Base-by-base conservation (phyloP, 2,113 vertebrate species). In the Anarhynchus alexandrinus region DNA sequence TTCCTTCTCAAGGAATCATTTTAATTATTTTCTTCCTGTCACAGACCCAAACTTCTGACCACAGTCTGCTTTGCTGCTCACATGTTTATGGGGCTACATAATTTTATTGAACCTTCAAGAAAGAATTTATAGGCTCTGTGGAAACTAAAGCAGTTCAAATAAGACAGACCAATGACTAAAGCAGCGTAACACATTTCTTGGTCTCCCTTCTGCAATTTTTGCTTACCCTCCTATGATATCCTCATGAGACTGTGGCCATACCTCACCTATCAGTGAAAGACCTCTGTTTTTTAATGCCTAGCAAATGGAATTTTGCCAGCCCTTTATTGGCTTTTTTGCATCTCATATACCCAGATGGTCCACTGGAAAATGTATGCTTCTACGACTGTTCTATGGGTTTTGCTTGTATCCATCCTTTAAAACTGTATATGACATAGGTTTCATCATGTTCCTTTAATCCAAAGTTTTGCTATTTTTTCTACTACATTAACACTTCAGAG, bases 21-120 rank as follows among this genome's bases (percentile, higher is more conserved):
- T 88, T 58, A 88, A 94, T 94, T 96, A 91, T 95, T 96, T 95
- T 94, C 91, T 86, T 94, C 86, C 72, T 91, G 55, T 84, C 89
- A 81, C 42, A 78, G 72, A 71, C 81, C 51, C 83, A 91, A 88
- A 83, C 42, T 94, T 90, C 72, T 91, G 72, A 92, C 76, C 51
- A 38, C 88, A 88, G 47, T 51, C 80, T 86, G 86, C 88, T 91
- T 91, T 96, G 77, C 40, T 94, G 67, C 55, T 97, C 64, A 95
- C 36, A 94, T 52, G 58, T 94, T 96, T 93, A 94, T 45, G 80
- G 54, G 54, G 49, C 77, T 81, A 73, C 72, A 94, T 91, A 86
- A 88, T 93, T 92, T 93, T 86, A 93, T 29, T 51, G 55, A 94
- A 91, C 22, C 27, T 74, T 89, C 55, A 92, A 81, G 88, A 88